These are phyloP conservation scores for Acanthopleura granulata DNA, from an alignment of 2,888 invertebrate species.

Conservation along the genomic window DNA sequence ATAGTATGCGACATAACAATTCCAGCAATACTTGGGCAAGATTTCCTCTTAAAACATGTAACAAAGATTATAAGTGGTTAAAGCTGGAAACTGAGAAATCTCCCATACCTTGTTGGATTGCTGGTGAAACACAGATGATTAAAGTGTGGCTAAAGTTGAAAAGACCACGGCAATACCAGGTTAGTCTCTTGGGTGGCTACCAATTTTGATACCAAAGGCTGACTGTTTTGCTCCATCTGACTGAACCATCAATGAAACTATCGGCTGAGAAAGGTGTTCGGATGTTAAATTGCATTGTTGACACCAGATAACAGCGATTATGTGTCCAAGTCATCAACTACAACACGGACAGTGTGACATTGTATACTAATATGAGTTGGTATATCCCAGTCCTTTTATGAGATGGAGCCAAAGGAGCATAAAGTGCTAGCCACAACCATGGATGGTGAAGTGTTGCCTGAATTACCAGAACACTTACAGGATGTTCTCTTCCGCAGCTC, in stretches of 20 bases:
- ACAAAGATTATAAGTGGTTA: neutral
- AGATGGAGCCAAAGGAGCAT: neutral
- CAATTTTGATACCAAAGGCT: neutral
- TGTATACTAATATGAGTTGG: too few species aligned
- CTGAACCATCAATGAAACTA: too few species aligned
- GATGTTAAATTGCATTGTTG: too few species aligned
- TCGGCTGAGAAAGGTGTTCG: too few species aligned
- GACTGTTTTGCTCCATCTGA: neutral
- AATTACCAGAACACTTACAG: neutral
- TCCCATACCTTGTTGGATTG: conserved; percentile 16
- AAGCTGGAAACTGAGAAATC: neutral
- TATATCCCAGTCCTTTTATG: neutral
- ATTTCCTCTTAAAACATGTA: conserved; percentile 8
- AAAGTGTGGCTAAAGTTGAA: neutral
- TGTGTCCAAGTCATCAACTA: too few species aligned
- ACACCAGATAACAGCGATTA: too few species aligned
- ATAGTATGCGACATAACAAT: conserved; percentile 12
- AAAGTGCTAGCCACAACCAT: neutral
- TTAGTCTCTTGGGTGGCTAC: neutral
- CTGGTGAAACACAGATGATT: conserved; percentile 19
- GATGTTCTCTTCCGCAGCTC: neutral
- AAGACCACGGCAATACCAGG: neutral
- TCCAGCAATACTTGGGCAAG: conserved; percentile 15
- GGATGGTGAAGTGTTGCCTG: neutral
- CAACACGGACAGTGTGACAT: too few species aligned